Conservation (phyloP, 2,113 vertebrate species). For the Leptobrachium ailaonicum region DNA sequence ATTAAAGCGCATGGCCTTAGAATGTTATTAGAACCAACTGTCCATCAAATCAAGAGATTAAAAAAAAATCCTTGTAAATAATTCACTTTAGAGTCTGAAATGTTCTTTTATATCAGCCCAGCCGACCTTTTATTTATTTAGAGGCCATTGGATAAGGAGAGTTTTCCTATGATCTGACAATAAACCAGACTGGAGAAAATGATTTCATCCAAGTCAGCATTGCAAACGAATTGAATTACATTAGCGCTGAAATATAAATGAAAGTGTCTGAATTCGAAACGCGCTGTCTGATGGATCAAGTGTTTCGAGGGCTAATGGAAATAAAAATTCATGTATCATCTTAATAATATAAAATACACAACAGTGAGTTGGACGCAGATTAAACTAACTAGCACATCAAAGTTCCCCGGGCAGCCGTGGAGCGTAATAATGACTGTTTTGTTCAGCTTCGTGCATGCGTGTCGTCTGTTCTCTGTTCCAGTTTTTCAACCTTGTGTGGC, state of each 20-base stretch:
- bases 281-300: neutral
- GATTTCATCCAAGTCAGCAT: neutral
- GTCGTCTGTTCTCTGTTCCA: neutral
- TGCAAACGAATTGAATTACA: neutral
- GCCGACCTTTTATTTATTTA: neutral
- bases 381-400: conserved; percentile 30
- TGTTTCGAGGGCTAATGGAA: neutral
- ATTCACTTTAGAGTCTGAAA: too few relatives aligned
- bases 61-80: too few relatives aligned
- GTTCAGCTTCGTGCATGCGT: conserved; percentile 12
- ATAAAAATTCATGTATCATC: neutral
- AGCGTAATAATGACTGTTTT: conserved; percentile 25
- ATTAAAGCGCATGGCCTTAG: too few relatives aligned
- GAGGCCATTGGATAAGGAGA: neutral
- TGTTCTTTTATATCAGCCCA: neutral
- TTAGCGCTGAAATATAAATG: neutral
- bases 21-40: too few relatives aligned
- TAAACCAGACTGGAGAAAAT: neutral
- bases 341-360: conserved; percentile 18
- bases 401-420: conserved; percentile 4
- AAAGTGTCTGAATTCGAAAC: neutral
- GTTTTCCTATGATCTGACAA: neutral
- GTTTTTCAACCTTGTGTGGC: conserved; percentile 4
- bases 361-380: conserved; percentile 34
- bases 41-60: too few relatives aligned